Percentiles rank a stretch among this genome's conserved stretches.
Conservation (phyloP, 2,888 invertebrate species). For the Eristalis intricaria region DNA sequence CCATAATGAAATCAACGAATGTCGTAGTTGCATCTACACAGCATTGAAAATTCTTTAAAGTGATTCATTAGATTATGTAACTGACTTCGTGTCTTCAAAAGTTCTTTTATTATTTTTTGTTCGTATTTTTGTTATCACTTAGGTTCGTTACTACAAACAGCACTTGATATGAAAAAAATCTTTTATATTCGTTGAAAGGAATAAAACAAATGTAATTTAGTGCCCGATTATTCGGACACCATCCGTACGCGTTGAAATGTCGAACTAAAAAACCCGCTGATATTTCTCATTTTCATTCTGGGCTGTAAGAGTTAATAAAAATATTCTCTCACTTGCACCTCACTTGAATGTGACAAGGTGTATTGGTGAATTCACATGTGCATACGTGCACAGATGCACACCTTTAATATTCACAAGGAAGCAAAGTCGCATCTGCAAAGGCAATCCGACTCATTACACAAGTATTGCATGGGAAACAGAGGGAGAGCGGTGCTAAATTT, state of each 20-base stretch:
- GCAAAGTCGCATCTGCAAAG: constrained; percentile 56
- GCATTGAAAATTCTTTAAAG: constrained; percentile 53
- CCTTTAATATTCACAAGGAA: constrained; percentile 63
- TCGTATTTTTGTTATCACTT: constrained; percentile 4
- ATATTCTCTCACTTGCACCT: constrained; percentile 38
- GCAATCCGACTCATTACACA: constrained; percentile 62
- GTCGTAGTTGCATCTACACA: not conserved
- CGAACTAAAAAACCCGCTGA: constrained; percentile 75
- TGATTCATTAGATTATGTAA: constrained; percentile 48
- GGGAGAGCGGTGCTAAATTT: constrained; percentile 51
- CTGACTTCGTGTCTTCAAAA: constrained; percentile 19
- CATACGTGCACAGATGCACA: constrained; percentile 65
- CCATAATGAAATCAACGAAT: constrained; percentile 27
- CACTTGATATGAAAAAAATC: constrained; percentile 35
- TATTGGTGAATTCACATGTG: constrained; percentile 55
- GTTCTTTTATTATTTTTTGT: not conserved
- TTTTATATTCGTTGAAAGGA: constrained; percentile 29
- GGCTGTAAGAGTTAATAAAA: constrained; percentile 32
- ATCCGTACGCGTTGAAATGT: constrained; percentile 77
- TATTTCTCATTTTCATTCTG: constrained; percentile 53
- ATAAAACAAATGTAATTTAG: constrained; percentile 70
- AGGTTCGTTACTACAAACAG: constrained; percentile 54
- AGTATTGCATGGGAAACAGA: constrained; percentile 42
- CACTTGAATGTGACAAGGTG: constrained; percentile 42
- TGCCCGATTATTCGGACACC: constrained; percentile 76